Conservation (phyloP, 2,888 invertebrate species). For the Drosophila macrothrix region DNA sequence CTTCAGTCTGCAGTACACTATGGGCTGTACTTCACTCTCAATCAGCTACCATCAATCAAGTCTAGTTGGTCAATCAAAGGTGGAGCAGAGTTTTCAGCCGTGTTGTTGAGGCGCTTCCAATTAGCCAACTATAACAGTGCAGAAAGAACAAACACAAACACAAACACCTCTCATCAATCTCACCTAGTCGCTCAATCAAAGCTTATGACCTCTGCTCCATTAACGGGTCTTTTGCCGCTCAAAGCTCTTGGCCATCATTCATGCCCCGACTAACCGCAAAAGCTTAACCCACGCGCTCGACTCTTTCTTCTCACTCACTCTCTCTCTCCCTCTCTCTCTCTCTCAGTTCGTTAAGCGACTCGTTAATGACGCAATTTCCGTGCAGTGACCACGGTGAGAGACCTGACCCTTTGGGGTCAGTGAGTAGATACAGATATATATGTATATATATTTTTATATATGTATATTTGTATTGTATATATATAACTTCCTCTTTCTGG, state of each 20-base stretch:
- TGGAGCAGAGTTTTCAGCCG: neutral
- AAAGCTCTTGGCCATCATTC: constrained; percentile 42
- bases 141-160: neutral
- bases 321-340: neutral
- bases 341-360: constrained; percentile 59
- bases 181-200: constrained; percentile 36
- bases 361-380: constrained; percentile 80
- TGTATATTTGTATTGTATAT: neutral
- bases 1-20: neutral
- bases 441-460: neutral
- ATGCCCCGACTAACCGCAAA: constrained; percentile 44
- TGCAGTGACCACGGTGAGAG: constrained; percentile 49
- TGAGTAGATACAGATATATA: neutral
- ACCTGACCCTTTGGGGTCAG: constrained; percentile 75
- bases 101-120: neutral
- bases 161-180: constrained; percentile 40
- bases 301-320: neutral
- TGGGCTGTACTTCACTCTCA: neutral
- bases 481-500: constrained; percentile 46
- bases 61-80: constrained; percentile 13
- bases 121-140: neutral
- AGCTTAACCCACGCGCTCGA: constrained; percentile 51
- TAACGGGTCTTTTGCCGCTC: constrained; percentile 38
- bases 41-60: constrained; percentile 22
- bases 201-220: constrained; percentile 46